phyloP scores from a whole-genome alignment of 2,113 vertebrate genomes.

The Ciconia boyciana region DNA sequence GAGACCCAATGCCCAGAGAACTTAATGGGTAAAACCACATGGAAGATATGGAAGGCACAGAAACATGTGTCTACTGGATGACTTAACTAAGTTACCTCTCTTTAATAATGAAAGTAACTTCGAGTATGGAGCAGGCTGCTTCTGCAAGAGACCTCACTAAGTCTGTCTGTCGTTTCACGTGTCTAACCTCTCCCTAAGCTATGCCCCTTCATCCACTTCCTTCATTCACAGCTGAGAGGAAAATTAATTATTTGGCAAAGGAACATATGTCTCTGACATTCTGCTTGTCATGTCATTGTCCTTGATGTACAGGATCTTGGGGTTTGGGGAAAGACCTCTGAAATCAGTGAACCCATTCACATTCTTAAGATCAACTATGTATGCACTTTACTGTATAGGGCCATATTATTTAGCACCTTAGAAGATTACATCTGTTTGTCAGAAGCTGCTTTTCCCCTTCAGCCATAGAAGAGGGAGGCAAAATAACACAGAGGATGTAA shows the following conservation, averaged over 20 bases:
- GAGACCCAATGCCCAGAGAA: not conserved
- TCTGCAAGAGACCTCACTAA: not conserved
- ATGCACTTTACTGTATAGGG: not conserved
- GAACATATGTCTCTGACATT: not conserved
- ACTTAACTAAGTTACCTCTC: not conserved
- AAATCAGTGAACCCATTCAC: not conserved
- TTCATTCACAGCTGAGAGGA: not conserved
- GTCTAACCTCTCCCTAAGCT: not conserved
- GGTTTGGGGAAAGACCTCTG: not conserved
- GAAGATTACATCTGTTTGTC: not conserved
- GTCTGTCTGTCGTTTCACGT: not conserved
- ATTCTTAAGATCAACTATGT: not conserved
- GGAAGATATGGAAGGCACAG: not conserved
- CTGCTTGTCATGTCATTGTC: not conserved
- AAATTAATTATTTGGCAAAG: not conserved
- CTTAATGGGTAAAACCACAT: not conserved
- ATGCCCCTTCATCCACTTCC: not conserved
- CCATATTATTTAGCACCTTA: not conserved
- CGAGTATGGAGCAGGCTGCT: not conserved
- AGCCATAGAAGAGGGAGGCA: not conserved
- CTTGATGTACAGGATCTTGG: not conserved
- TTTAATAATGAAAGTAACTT: not conserved
- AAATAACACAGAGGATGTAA: not conserved
- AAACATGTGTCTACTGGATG: not conserved
- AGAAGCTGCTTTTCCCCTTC: not conserved